phyloP scores from a whole-genome alignment of 2,797 vertebrate genomes.

The Fringilla coelebs region DNA sequence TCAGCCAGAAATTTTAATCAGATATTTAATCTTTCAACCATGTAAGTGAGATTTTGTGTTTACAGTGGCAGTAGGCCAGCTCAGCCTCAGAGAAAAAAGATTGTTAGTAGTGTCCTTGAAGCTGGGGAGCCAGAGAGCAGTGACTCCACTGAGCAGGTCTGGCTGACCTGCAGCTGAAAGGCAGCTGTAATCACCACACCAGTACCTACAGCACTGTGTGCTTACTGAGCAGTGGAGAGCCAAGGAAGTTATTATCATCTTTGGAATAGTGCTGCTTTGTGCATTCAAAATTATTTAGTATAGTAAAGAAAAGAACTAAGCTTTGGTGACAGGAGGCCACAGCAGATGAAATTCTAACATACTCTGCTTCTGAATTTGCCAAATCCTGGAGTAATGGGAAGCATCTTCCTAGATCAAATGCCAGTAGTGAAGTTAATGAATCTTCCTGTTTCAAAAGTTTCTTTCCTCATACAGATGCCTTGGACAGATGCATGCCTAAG shows the following conservation, averaged over 20 bases:
- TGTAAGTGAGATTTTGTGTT: conserved; percentile 77
- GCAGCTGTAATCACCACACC: not conserved
- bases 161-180: not conserved
- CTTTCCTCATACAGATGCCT: not conserved
- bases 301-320: not conserved
- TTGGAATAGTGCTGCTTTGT: not conserved
- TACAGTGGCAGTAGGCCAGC: conserved; percentile 72
- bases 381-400: not conserved
- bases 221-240: not conserved
- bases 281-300: not conserved
- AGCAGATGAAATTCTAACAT: not conserved
- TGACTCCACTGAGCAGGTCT: conserved; percentile 24
- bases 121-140: conserved; percentile 40
- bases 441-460: not conserved
- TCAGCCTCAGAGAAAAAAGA: conserved; percentile 72
- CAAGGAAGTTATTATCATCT: not conserved
- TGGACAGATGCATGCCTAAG: not conserved
- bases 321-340: not conserved
- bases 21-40: conserved; percentile 82
- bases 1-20: conserved; percentile 80
- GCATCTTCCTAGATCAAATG: not conserved
- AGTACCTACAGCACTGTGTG: not conserved
- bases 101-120: conserved; percentile 67
- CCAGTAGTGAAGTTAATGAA: not conserved
- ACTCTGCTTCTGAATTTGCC: not conserved